These are phyloP conservation scores for Acrossocheilus wenchowensis DNA, from an alignment of 2,797 vertebrate genomes.

Conservation along the genomic window DNA sequence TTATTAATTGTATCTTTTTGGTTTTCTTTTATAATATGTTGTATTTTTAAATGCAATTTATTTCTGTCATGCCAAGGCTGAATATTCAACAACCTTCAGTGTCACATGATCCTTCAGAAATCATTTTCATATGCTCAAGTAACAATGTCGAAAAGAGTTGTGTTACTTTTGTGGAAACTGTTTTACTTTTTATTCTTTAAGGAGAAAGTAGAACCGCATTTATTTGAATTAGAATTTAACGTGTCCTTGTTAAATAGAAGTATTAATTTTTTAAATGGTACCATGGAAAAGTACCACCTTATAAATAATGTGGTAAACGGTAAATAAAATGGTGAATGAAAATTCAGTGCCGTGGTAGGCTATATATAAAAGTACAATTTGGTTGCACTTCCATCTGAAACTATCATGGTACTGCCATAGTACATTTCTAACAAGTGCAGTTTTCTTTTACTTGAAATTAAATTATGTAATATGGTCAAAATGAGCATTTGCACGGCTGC, in stretches of 20 bases:
- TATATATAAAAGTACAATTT: not conserved
- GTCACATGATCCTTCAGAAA: not conserved
- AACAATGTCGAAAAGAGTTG: not conserved
- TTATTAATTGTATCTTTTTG: not conserved
- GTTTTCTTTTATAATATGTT: not conserved
- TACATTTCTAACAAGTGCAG: not conserved
- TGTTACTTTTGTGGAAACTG: not conserved
- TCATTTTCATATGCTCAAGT: not conserved
- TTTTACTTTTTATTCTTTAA: not conserved
- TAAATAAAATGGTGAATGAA: not conserved
- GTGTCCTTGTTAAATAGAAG: not conserved
- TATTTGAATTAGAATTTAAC: not conserved
- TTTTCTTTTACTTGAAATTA: conserved; percentile 10
- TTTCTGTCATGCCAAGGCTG: not conserved
- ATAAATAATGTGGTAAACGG: not conserved
- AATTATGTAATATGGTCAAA: not conserved
- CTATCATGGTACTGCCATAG: not conserved
- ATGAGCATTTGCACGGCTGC: not conserved
- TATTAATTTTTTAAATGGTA: not conserved
- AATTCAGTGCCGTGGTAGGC: not conserved
- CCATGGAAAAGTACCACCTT: not conserved
- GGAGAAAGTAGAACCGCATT: not conserved
- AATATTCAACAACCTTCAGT: not conserved
- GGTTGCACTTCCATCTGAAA: not conserved
- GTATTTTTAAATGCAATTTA: not conserved